Evolutionary conservation across 1,140 invertebrate species (phyloP), one percentile per base, ranked within the genome.

Genomic region (Homarus americanus): DNA sequence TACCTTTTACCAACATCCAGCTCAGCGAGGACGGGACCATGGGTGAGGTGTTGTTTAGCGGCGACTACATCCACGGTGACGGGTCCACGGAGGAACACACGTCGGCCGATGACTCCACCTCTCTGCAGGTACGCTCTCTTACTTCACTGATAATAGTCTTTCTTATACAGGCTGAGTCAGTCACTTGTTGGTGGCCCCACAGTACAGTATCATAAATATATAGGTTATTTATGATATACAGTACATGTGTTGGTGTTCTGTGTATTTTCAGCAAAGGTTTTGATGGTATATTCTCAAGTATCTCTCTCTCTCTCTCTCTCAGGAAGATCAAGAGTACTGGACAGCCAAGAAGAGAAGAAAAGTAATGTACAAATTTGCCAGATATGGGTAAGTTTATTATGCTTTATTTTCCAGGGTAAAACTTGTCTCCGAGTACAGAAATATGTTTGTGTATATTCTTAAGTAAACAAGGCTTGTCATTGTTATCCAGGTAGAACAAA

Each of bases 301-400:
- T 12, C 40, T 38, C n/a, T n/a, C 32, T 15, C 20, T 83, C 36
- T 24, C 40, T 36, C 69, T 17, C 49, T 53, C 17, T 24, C 53
- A 88, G 76, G 86, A 44, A 34, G 38, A 28, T 12, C 49, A 82
- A 36, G 49, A 73, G 12, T 66, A 49, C 32, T 40, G 5, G 4
- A 20, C 85, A 78, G 9, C 63, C 3, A 89, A 53, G 28, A 89
- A 82, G 63, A 89, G 72, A 41, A 58, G 69, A 28, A 82, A 66
- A 41, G 34, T 87, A 24, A 36, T 89, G 9, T 82, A 89, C 69
- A 89, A 89, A 40, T 36, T 89, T 36, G 79, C 87, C 15, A 82
- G 66, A 82, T 89, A 89, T 83, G 87, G 87, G 87, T 89, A 44
- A 82, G 87, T 76, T 10, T 40, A 41, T 58, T 24, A 5, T 49